A percentile compares a stretch with the other conserved stretches of the same genome.
Conservation (phyloP, 2,888 invertebrate species). For the Aleiodes alternator region DNA sequence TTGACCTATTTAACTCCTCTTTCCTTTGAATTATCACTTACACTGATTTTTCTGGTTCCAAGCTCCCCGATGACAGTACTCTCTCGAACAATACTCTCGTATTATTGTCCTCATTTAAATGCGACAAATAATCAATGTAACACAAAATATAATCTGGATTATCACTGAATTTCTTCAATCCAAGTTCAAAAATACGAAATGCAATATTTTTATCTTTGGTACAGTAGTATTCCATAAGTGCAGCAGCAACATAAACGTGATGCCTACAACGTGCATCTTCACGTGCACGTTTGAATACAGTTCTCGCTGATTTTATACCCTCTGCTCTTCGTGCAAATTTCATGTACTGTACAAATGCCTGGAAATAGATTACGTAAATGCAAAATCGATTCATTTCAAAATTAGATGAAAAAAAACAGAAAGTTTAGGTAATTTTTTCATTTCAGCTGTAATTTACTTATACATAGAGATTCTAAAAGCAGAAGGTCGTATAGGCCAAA, state of each 20-base stretch:
- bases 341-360: constrained; percentile 99
- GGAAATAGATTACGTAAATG: constrained; percentile 54
- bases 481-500: no score
- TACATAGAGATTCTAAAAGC: no score
- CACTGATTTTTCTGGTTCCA: constrained; percentile 94
- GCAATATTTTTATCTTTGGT: constrained; percentile 98
- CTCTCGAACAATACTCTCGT: constrained; percentile 99
- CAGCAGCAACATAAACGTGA: constrained; percentile 97
- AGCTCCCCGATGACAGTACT: constrained; percentile 93
- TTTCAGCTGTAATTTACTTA: no score
- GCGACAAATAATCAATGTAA: constrained; percentile 97
- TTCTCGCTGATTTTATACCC: constrained; percentile 96
- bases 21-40: constrained; percentile 72
- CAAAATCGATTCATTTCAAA: constrained; percentile 12
- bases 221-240: constrained; percentile 99
- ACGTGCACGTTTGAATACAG: constrained; percentile 95
- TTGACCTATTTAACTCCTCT: no score
- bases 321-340: constrained; percentile 98
- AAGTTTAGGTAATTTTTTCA: no score
- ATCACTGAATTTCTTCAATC: constrained; percentile 96
- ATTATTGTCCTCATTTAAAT: constrained; percentile 99
- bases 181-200: constrained; percentile 97
- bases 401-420: constrained; percentile 12
- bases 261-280: constrained; percentile 89
- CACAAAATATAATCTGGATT: constrained; percentile 96